Evolutionary conservation across 1,140 invertebrate species (phyloP), one percentile per base, ranked within the genome.

Genomic region (Holotrichia oblita): DNA sequence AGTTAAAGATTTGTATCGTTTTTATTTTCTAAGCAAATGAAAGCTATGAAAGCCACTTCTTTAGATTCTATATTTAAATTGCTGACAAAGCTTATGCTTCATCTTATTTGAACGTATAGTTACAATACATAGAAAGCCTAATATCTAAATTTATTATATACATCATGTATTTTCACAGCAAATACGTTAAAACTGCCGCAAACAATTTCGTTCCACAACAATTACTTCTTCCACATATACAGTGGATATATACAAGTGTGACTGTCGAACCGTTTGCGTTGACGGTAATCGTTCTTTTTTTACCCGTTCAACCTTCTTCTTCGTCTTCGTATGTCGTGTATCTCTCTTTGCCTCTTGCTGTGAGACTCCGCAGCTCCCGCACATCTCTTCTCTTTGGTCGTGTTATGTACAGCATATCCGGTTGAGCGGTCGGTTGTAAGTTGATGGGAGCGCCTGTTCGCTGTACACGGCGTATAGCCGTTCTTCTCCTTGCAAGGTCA

Each of bases 401-500:
- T 40, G 34, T 17, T 41, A 74, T 74, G 73, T 74, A 74, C 73
- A 74, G 73, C 73, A 74, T 74, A 74, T 74, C 73, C 73, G 73
- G 73, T 74, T 74, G 73, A 41, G 73, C 61, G 61, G 61, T 69
- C 27, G 40, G 73, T 74, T 40, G 34, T 17, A 40, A 20, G 73
- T 74, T 40, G 73, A 41, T 74, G 41, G 73, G 73, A 74, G 41
- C 73, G 73, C 64, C 64, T 55, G 48, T 55, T 73, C 69, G 69
- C 8, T 24, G 10, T 12, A 6, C 61, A 17, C 73, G 72, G 0
- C 48, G 61, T 42, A 14, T 69, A 27, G 42, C 48, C 27, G 48
- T 81, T 81, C 80, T 80, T 83, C 81, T 84, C 82, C 83, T 84
- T 83, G 83, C 84, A 85, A 85, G 84, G 84, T 85, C 84, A 85